These are phyloP conservation scores for Zeugodacus cucurbitae DNA, from an alignment of 1,140 invertebrate genomes.

Conservation along the genomic window DNA sequence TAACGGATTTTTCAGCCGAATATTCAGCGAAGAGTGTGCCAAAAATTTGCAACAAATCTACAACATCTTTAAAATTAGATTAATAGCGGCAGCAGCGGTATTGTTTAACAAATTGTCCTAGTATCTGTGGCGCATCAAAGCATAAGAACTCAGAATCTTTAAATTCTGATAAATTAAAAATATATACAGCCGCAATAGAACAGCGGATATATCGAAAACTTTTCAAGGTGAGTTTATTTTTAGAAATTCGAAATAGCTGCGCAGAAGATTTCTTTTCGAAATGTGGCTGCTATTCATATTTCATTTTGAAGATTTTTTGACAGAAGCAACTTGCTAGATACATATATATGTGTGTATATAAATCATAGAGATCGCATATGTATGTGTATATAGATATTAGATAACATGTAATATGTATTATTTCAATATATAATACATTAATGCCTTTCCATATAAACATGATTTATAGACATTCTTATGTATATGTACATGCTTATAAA, in stretches of 20 bases:
- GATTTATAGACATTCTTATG: not conserved
- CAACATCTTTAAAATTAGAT: slow-evolving; percentile 16
- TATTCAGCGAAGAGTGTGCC: slow-evolving; percentile 13
- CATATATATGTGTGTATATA: not conserved
- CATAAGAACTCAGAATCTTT: slow-evolving; percentile 5
- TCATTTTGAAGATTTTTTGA: slow-evolving; percentile 10
- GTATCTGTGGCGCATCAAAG: slow-evolving; percentile 27
- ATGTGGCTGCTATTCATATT: slow-evolving; percentile 20
- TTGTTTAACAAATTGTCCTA: slow-evolving; percentile 35
- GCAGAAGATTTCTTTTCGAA: slow-evolving; percentile 49
- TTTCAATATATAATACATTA: not conserved
- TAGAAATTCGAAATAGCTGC: slow-evolving; percentile 61
- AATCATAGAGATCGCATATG: not conserved
- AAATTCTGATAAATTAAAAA: slow-evolving; percentile 44
- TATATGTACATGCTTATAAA: too few species aligned
- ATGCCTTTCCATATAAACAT: not conserved
- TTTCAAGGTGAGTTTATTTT: slow-evolving; percentile 67
- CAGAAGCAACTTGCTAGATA: not conserved
- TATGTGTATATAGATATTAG: not conserved
- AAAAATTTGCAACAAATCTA: slow-evolving; percentile 24
- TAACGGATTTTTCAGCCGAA: slow-evolving; percentile 36
- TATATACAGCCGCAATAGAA: slow-evolving; percentile 21
- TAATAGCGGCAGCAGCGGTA: not conserved
- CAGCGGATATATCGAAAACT: slow-evolving; percentile 52
- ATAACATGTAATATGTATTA: too few species aligned